Conservation (phyloP, 2,888 invertebrate species). For the Crioceris asparagi region DNA sequence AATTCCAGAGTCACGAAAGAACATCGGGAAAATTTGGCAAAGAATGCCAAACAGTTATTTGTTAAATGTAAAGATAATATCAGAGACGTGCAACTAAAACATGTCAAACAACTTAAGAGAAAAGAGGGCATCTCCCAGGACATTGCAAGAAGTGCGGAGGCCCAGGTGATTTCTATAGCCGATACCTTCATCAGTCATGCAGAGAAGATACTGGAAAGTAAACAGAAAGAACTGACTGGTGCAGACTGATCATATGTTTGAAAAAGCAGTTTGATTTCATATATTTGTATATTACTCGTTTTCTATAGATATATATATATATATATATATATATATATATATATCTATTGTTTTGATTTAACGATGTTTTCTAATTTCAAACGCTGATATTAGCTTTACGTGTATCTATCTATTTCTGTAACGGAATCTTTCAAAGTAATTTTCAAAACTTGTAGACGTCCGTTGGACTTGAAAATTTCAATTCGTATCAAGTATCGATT, state of each 20-base stretch:
- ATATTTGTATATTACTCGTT: no score
- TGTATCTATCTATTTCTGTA: no score
- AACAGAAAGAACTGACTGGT: conserved; percentile 68
- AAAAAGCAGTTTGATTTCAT: no score
- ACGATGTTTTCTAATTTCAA: no score
- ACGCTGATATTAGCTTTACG: no score
- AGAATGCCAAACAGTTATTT: conserved; percentile 75
- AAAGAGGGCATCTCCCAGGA: conserved; percentile 63
- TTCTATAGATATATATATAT: no score
- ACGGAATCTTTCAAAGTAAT: no score
- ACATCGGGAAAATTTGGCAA: conserved; percentile 77
- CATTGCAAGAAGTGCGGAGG: conserved; percentile 51
- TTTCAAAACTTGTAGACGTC: no score
- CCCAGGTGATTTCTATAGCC: conserved; percentile 58
- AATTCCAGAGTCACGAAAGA: conserved; percentile 94
- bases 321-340: no score
- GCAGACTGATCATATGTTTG: conserved; percentile 34
- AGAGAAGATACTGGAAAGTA: conserved; percentile 53
- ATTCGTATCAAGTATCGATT: no score
- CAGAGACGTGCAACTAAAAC: conserved; percentile 64
- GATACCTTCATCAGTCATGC: conserved; percentile 56
- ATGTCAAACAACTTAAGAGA: conserved; percentile 59
- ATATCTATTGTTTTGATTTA: no score
- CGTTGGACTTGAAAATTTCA: no score
- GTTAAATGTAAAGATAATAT: conserved; percentile 68